Evolutionary conservation across 2,888 invertebrate species (phyloP), one percentile per base, ranked within the genome.

Genomic region (Rhyacophila evoluta): DNA sequence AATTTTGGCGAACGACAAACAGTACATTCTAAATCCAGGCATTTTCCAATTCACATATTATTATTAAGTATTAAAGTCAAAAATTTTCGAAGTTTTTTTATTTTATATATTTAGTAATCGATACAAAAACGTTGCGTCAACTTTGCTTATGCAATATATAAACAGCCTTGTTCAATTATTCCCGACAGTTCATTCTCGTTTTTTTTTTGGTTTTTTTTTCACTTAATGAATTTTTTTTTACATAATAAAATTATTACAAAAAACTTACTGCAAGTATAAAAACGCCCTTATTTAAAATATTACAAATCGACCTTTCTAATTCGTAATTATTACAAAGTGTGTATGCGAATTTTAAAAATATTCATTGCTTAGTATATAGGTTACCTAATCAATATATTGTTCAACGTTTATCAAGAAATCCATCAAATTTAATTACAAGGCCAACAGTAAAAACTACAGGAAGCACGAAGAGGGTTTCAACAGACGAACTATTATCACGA

Each of bases 401-500:
- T 72, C 55, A 67, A 75, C 68, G 71, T 55, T 78, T 75, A 80
- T 72, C 68, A 76, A 77, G 71, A 75, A 75, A 70, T 81, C 78
- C 73, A 75, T 75, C 75, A 12, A 15, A 4, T 69, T 33, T 12
- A 29, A 77, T 77, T 72, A 15, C 67, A 81, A 79, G 81, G 79
- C 81, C 79, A 77, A 73, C 75, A 75, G 77, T 79, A 73, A 78
- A 74, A 41, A 67, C 76, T 78, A 81, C 73, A n/a, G 76, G 38
- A 72, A 74, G 69, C 78, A 70, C 55, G 78, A 55, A 55, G 55
- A 55, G 69, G 74, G 79, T 55, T 71, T 73, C 38, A 39, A 73
- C 38, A 19, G 68, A 69, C 68, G 15, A 29, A 36, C 19, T 68
- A 2, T 71, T 15, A 25, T 33, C 29, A 10, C 55, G 19, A 41